Evolutionary conservation across 2,113 vertebrate species (phyloP), one percentile per base, ranked within the genome.

Genomic region (Urocitellus parryii): DNA sequence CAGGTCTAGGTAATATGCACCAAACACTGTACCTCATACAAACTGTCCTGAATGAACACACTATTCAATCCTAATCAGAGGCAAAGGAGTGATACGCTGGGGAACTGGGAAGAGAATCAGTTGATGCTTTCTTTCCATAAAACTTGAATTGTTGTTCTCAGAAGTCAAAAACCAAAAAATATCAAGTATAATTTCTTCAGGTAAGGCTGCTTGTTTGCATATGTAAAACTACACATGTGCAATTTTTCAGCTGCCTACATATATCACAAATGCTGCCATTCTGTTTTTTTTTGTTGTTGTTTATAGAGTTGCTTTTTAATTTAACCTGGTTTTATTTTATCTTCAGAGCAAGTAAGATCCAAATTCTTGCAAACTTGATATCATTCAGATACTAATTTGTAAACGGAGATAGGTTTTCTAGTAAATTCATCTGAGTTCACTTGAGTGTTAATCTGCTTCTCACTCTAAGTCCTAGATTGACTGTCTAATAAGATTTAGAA

Each of bases 391-490:
- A 45, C 79, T 94, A 51, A 95, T 96, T 95, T 97, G 96, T 68
- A 90, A 96, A 90, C 79, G 91, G 91, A 89, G 27, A 5, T 39
- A 76, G 84, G 22, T 67, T 34, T 8, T 29, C 11, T 12, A 24
- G 12, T 94, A 97, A 96, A 97, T 92, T 91, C 88, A 86, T 86
- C 84, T 85, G 61, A 53, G 74, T 89, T 97, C 96, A 96, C 27
- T 51, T 90, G 81, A 86, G 90, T 83, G 91, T 97, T 89, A 97
- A n/a, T n/a, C n/a, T 9, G 1, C 72, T 85, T 91, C n/a, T 61
- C 53, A 22, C 5, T 58, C 37, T 42, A 10, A 63, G 4, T 56
- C 53, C 56, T 78, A 88, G 94, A 88, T 9, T 18, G 78, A 94
- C 67, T 94, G 27, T 32, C 25, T 78, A 74, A 82, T 85, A 76